Percentiles rank a stretch among this genome's conserved stretches.
Evolutionary conservation across 2,113 vertebrate genomes (phyloP).

Genomic region (Onychorhynchus coronatus): DNA sequence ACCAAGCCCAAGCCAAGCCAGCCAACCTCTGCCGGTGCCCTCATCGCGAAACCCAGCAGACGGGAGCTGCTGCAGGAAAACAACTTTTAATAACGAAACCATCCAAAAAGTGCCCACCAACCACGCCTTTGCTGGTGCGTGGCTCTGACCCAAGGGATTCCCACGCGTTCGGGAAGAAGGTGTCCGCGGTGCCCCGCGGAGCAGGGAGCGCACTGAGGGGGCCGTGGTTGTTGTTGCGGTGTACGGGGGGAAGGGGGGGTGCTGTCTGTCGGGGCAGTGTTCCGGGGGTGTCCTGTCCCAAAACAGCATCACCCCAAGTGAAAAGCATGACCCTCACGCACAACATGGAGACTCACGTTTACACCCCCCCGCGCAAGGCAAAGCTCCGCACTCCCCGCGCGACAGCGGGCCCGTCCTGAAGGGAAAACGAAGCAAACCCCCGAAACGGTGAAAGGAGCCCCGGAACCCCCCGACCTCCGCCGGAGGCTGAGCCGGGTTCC

Average conservation of each 20-base stretch:
- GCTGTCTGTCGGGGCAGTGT: background rate
- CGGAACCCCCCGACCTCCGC: accelerated
- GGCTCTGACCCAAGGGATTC: background rate
- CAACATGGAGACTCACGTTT: background rate
- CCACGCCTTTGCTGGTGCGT: background rate
- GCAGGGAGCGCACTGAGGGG: accelerated
- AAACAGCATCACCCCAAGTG: background rate
- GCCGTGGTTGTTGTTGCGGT: background rate
- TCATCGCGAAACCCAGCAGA: background rate
- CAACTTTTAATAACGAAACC: background rate
- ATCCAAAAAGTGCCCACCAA: background rate
- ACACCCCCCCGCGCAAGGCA: background rate
- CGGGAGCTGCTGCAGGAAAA: background rate
- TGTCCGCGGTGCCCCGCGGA: background rate
- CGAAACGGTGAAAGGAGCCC: background rate
- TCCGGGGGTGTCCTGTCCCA: background rate
- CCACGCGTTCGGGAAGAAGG: background rate
- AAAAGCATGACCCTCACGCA: too few species aligned
- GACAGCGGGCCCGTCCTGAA: accelerated
- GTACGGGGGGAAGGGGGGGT: background rate
- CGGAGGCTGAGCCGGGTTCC: background rate
- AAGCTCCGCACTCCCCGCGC: background rate
- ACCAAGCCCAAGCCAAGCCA: background rate
- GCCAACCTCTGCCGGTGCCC: background rate
- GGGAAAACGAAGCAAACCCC: background rate